Base-by-base conservation (phyloP, 1,140 invertebrate species). In the Aphelenchoides avenae region DNA sequence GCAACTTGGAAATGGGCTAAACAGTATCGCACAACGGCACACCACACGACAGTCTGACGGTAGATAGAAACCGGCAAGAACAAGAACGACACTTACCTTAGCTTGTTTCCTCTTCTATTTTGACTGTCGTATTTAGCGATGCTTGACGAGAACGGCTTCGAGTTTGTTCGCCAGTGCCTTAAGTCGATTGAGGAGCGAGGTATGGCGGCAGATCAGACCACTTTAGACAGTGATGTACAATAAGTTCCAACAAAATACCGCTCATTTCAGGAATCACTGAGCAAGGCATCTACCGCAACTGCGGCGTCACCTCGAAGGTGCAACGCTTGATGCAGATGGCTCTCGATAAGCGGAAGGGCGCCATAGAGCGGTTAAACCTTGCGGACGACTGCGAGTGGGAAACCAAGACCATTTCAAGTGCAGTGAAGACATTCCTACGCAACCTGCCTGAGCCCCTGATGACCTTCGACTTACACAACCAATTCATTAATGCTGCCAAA, bases 341-440 rank as follows among this genome's bases (percentile, higher is more conserved):
- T n/a, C 78, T 88, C 59, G 86, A 88, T 76, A 80, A 84, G 55
- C 84, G 86, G 78, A 54, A 44, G 51, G 33, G 20, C 22, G 51
- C 49, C n/a, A 50, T 60, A 31, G 80, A 82, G 34, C 80, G 87
- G 47, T 69, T 84, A 15, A 79, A 83, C 64, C 79, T 87, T 52
- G 84, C 85, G 43, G 88, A 91, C 80, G 84, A 86, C 51, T 84
- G 84, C 63, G 88, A 93, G 78, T 92, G 88, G 87, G 92, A 97
- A 81, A 90, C 86, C 64, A 92, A 93, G 81, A 96, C 92, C 34
- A 88, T 96, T 58, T 93, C 91, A 20, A 92, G 89, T 79, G 89
- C 91, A 62, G 83, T 96, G 26, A 97, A 96, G 83, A 88, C 85
- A 60, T 97, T 91, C 82, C 83, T 97, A 9, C 58, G 91, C 61